These are phyloP conservation scores for rat (Rattus norvegicus) DNA, from an alignment of 2,113 vertebrate species.

Conservation along the genomic window GRCr8 NC_086022.1:65888501-65889000, in stretches of 20 bases:
- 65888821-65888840: neutral
- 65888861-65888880: neutral
- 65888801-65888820: neutral
- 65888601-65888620: too few relatives aligned
- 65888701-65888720: too few relatives aligned
- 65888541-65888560: neutral
- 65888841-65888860: neutral
- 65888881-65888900: neutral
- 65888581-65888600: neutral
- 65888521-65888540: neutral
- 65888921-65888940: neutral
- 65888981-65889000: neutral
- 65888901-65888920: neutral
- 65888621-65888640: neutral
- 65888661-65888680: too few relatives aligned
- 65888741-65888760: neutral
- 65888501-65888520: neutral
- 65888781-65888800: neutral
- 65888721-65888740: neutral
- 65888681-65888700: too few relatives aligned
- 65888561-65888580: neutral
- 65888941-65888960: neutral
- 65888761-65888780: too few relatives aligned
- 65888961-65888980: slow-evolving; percentile 21
- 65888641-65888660: neutral